These are phyloP conservation scores for Pelochelys cantorii DNA, from an alignment of 2,797 vertebrate species.

Conservation along the genomic window DNA sequence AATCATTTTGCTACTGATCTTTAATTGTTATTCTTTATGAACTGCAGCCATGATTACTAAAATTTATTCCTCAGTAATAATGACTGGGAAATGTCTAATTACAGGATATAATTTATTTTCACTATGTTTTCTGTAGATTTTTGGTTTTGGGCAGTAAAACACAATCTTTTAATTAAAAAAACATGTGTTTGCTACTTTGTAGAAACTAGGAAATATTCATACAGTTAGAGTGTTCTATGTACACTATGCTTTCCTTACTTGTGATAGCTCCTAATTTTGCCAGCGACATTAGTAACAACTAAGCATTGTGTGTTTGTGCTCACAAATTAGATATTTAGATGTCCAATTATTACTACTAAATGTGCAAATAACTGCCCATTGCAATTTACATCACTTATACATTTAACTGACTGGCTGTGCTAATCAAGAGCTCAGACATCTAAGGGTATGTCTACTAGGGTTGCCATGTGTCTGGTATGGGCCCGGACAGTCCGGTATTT, in stretches of 20 bases:
- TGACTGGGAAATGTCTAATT: background rate
- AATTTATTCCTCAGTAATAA: background rate
- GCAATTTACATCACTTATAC: background rate
- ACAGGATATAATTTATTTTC: background rate
- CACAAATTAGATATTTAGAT: background rate
- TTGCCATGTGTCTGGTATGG: no score
- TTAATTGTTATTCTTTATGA: constrained; percentile 4
- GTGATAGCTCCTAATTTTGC: background rate
- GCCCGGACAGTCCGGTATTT: no score
- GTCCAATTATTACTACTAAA: background rate
- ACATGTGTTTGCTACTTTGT: background rate
- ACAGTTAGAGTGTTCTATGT: background rate
- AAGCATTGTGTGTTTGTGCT: background rate
- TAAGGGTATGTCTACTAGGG: background rate
- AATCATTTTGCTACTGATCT: background rate
- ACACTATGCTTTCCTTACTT: background rate
- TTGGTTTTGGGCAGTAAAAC: background rate
- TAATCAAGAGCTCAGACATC: background rate
- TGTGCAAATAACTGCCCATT: background rate
- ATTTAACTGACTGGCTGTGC: background rate
- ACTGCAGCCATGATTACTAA: background rate
- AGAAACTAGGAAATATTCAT: background rate
- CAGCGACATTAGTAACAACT: background rate
- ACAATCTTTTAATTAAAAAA: background rate
- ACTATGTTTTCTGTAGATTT: background rate